phyloP scores from a whole-genome alignment of 2,113 vertebrate species.

The Ceyx margarethae region DNA sequence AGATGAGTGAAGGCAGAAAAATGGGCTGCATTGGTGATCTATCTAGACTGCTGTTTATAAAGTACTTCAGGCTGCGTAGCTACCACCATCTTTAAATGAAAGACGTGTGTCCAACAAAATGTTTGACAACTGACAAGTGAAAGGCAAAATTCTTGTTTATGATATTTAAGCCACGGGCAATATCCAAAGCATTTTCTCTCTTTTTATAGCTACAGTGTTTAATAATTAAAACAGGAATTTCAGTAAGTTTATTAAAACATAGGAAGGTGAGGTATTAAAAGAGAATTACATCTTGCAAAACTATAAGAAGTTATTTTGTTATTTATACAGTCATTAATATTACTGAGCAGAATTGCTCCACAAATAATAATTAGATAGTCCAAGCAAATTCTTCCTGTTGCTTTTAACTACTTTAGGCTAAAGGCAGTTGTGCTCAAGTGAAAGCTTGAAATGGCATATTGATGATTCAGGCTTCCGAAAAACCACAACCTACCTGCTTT shows the following conservation, averaged over 20 bases:
- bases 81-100: not conserved
- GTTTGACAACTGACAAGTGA: slow-evolving; percentile 27
- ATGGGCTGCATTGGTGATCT: not conserved
- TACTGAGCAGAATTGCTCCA: not conserved
- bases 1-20: not conserved
- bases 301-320: slow-evolving; percentile 24
- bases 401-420: not conserved
- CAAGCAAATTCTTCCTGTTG: not conserved
- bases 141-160: slow-evolving; percentile 29
- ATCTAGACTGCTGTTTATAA: not conserved
- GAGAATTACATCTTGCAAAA: slow-evolving; percentile 24
- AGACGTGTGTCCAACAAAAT: not conserved
- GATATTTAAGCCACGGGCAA: not conserved
- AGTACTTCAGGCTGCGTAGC: not conserved
- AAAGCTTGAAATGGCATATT: not conserved
- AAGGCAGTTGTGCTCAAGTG: not conserved
- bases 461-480: not conserved
- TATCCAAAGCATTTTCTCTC: not conserved
- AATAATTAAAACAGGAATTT: slow-evolving; percentile 50
- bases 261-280: slow-evolving; percentile 37
- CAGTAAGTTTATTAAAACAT: not conserved
- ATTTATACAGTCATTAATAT: slow-evolving; percentile 56
- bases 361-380: not conserved
- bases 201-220: not conserved
- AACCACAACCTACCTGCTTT: accelerated